Base-by-base conservation (phyloP, 2,888 invertebrate genomes). In the Megastigmus dorsalis region DNA sequence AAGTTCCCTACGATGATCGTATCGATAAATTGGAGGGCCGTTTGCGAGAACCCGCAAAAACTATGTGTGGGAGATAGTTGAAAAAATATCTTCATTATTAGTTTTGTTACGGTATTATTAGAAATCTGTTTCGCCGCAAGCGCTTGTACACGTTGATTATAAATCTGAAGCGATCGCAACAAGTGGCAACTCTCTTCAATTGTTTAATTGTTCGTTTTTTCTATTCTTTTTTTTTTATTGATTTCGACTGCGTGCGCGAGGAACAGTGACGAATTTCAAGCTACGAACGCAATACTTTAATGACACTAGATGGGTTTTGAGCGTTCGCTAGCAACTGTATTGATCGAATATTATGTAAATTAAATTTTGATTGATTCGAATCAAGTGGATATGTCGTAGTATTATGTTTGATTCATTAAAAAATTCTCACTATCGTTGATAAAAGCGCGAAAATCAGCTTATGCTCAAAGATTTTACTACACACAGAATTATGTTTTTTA, bases 161-260 rank as follows among this genome's bases (percentile, higher is more conserved):
- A 84, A 79, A 80, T 79, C 79, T 75, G 81, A 84, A 85, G 82
- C 82, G 80, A 86, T 84, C 84, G 84, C 85, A 85, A 84, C 82
- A 81, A 81, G 82, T 83, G 82, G 82, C 82, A 81, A 84, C 79
- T 18, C 41, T 45, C 18, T 15, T 41, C 45, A 55, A 23, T 38
- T 26, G 9, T 36, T 62, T 13, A 15, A 18, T 36, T 54, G 54
- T 30, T 66, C 28, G 7, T 38, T 28, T 30, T 15, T 65, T 15
- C 38, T 10, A 28, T 60, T 43, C n/a, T n/a, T n/a, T n/a, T n/a
- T n/a, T n/a, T n/a, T n/a, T n/a, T n/a, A n/a, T n/a, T n/a, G n/a
- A n/a, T n/a, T n/a, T n/a, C n/a, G n/a, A n/a, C n/a, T 7, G 28
- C 33, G 18, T 13, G 5, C 38, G 15, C 62, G 67, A 67, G 38